Evolutionary conservation across 1,140 invertebrate genomes (phyloP).

Genomic region (Branchinecta lynchi): DNA sequence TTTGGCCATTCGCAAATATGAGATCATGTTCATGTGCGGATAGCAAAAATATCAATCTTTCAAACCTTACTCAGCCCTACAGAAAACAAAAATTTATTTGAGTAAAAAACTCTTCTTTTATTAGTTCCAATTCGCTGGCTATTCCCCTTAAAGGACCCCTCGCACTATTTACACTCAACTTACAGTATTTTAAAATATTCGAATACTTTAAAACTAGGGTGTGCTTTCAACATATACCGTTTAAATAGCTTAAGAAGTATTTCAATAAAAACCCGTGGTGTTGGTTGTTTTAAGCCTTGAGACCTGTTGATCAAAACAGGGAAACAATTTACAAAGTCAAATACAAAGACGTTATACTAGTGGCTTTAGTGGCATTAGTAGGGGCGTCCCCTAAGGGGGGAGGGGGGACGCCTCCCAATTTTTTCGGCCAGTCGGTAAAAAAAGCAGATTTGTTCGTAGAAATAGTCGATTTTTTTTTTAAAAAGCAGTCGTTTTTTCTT

Average conservation of each 20-base stretch:
- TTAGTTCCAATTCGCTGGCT: too few relatives aligned
- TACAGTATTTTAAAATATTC: too few relatives aligned
- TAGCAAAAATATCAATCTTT: too few relatives aligned
- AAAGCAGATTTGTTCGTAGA: background rate
- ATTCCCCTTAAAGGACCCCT: too few relatives aligned
- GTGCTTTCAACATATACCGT: background rate
- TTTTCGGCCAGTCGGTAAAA: background rate
- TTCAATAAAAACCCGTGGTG: background rate
- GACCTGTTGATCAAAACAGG: background rate
- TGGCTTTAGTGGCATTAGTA: background rate
- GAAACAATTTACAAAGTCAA: slow-evolving; percentile 1
- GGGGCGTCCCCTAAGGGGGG: background rate
- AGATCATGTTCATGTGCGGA: too few relatives aligned
- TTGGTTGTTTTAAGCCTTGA: background rate
- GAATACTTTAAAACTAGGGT: background rate
- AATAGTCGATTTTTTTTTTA: background rate
- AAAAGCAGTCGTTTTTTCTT: background rate
- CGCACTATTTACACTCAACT: too few relatives aligned
- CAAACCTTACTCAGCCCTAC: too few relatives aligned
- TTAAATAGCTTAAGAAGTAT: background rate
- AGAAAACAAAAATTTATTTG: too few relatives aligned
- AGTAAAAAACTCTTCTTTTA: too few relatives aligned
- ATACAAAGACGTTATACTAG: background rate
- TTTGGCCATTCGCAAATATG: too few relatives aligned
- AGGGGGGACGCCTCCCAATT: too few relatives aligned